Percentiles rank a stretch among this genome's conserved stretches.
Conservation (phyloP, 1,140 invertebrate genomes). For the Antheraea pernyi region DNA sequence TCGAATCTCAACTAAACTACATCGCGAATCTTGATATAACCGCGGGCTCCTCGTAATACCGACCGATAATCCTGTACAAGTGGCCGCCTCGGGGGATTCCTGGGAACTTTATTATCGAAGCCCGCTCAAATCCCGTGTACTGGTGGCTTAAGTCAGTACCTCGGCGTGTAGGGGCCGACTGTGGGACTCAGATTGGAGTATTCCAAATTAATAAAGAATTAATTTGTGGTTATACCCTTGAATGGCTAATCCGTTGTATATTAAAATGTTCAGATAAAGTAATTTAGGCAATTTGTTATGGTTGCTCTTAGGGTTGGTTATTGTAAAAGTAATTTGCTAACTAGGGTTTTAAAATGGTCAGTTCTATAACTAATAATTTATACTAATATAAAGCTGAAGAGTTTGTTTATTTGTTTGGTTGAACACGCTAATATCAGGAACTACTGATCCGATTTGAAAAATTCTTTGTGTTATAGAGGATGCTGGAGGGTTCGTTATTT, state of each 20-base stretch:
- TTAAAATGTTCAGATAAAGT: conserved; percentile 18
- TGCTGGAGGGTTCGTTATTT: no score
- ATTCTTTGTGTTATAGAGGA: no score
- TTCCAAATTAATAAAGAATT: conserved; percentile 50
- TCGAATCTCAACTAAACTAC: conserved; percentile 15
- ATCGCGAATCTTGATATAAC: conserved; percentile 6
- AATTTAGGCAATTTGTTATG: not conserved
- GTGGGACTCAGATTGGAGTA: conserved; percentile 25
- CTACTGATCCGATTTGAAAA: no score
- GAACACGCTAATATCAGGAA: no score
- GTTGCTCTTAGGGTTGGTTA: not conserved
- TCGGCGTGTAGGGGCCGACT: conserved; percentile 28
- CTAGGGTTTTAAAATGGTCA: no score
- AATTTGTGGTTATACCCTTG: conserved; percentile 46
- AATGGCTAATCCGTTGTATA: conserved; percentile 37
- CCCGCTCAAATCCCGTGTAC: conserved; percentile 30
- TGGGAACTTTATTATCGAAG: conserved; percentile 57
- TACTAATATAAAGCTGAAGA: no score
- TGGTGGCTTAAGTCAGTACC: not conserved
- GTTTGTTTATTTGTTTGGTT: no score
- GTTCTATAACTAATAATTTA: no score
- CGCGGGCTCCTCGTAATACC: conserved; percentile 24
- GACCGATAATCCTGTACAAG: conserved; percentile 54
- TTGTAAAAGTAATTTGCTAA: not conserved
- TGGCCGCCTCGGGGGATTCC: conserved; percentile 56